A percentile compares a stretch with the other conserved stretches of the same genome.
These are phyloP conservation scores for Polymixis lichenea DNA, from an alignment of 2,888 invertebrate genomes.

Conservation along the genomic window DNA sequence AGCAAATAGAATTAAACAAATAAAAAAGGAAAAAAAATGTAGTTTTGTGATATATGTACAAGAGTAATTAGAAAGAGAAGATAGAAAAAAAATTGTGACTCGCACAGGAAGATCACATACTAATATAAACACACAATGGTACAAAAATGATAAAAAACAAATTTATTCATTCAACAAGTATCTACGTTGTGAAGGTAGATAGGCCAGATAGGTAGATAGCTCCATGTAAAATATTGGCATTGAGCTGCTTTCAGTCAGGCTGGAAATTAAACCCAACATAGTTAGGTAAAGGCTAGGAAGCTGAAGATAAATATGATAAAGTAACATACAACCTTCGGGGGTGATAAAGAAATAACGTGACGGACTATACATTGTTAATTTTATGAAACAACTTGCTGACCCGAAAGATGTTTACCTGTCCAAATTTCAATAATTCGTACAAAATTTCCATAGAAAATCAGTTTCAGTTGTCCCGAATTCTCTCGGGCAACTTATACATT, in stretches of 20 bases:
- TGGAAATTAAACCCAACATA: not conserved
- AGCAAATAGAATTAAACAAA: not conserved
- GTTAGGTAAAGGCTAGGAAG: not conserved
- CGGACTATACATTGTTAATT: not conserved
- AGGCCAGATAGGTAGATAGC: not conserved
- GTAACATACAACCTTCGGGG: not conserved
- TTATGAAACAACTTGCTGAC: not conserved
- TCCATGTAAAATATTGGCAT: not conserved
- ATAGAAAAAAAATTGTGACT: no score
- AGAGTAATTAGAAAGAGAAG: no score
- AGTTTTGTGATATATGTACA: no score
- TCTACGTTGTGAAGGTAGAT: not conserved
- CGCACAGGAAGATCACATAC: no score
- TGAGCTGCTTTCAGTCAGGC: not conserved
- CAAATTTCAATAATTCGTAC: not conserved
- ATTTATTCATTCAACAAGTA: not conserved
- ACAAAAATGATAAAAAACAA: no score
- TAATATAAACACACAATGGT: no score
- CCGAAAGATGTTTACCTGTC: not conserved
- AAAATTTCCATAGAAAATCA: not conserved
- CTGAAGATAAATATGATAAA: not conserved
- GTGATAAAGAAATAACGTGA: not conserved
- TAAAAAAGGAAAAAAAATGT: no score
- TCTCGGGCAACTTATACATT: not conserved
- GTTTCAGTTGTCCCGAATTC: not conserved